A percentile compares a stretch with the other conserved stretches of the same genome.
Evolutionary conservation across 64 coral and sea anemone species (phyloP).

Genomic region (Montipora cactus): DNA sequence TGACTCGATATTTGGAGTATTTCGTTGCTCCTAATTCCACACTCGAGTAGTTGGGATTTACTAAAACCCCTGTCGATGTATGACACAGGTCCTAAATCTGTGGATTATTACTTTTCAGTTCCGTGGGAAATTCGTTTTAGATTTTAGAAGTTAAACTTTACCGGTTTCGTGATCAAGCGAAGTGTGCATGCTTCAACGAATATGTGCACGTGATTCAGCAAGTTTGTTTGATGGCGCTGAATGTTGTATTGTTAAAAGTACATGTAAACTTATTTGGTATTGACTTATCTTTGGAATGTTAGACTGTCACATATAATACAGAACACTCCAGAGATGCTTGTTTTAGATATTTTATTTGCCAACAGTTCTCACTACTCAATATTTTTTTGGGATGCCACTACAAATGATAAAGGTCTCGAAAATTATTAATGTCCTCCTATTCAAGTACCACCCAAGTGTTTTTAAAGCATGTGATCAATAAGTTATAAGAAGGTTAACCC

Average conservation of each 20-base stretch:
- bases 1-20: not conserved
- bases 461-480: not conserved
- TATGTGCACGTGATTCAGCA: conserved; percentile 24
- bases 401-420: no score
- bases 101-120: not conserved
- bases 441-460: no score
- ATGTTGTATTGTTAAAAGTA: conserved; percentile 5
- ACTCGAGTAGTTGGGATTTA: not conserved
- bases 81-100: no score
- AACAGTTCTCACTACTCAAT: no score
- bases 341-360: not conserved
- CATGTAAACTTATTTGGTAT: conserved; percentile 17
- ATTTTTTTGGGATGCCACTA: no score
- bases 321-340: not conserved
- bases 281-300: not conserved
- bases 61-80: not conserved
- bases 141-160: not conserved
- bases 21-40: not conserved
- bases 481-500: not conserved
- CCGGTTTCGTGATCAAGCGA: not conserved
- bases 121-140: not conserved
- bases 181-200: not conserved
- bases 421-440: no score
- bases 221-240: conserved; percentile 7
- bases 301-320: conserved; percentile 5